Conservation (phyloP, 2,797 vertebrate species). For the Lagorchestes hirsutus region DNA sequence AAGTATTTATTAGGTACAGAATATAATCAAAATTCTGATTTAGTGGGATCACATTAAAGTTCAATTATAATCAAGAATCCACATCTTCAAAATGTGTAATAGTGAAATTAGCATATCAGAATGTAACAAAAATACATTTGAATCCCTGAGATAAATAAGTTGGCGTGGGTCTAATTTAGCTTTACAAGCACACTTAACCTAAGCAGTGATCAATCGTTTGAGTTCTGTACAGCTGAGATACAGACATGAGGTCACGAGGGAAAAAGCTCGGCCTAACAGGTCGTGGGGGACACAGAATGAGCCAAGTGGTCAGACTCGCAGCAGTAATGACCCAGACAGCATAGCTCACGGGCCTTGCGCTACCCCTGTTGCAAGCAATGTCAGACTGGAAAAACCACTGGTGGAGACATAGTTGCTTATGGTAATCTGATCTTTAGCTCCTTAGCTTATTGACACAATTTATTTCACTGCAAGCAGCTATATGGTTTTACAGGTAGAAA, state of each 20-base stretch:
- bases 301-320: neutral
- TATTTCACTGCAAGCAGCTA: neutral
- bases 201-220: neutral
- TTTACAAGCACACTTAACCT: neutral
- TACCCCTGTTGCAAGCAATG: rapidly evolving
- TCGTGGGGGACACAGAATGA: neutral
- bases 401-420: neutral
- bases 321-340: too few relatives aligned
- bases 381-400: neutral
- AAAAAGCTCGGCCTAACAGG: neutral
- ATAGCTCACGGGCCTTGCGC: neutral
- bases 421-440: neutral
- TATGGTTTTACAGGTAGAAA: neutral
- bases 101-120: neutral
- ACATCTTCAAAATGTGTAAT: neutral
- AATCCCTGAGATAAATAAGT: too few relatives aligned
- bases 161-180: neutral
- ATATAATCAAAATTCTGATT: too few relatives aligned
- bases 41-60: neutral
- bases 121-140: neutral
- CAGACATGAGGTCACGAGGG: neutral
- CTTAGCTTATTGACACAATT: neutral
- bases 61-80: neutral
- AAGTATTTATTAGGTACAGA: neutral
- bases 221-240: neutral